Evolutionary conservation across 1,140 invertebrate species (phyloP), one percentile per base, ranked within the genome.

Genomic region (Lepidurus packardi): DNA sequence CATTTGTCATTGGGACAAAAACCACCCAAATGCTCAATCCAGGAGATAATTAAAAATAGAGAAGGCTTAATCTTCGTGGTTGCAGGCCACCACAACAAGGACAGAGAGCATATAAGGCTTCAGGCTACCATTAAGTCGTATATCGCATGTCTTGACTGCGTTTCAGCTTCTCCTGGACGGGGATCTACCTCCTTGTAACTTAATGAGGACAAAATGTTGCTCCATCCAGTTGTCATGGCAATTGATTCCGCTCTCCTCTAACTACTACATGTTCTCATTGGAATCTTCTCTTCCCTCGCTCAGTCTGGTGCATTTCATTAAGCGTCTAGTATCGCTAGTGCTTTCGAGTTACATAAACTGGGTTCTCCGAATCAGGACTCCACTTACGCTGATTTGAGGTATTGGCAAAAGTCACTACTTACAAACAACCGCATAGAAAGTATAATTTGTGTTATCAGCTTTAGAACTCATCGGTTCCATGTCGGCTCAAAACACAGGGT

Each of bases 201-300:
- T 65, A 65, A 65, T 65, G 53, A 21, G 53, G 53, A 65, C 53
- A 65, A 65, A 65, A 65, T 65, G 53, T 65, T 65, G 53, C 16
- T 65, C 21, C 53, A 65, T 1, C 53, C 16, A n/a, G 53, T 65
- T 21, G 53, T 21, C 53, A 65, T 65, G n/a, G 53, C 21, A 65
- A 65, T n/a, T 65, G 53, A 13, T 65, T 65, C 53, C 53, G 53
- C 21, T 13, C 53, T 65, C 1, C 53, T 65, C 53, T 65, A 21
- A n/a, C 10, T 21, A 21, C 21, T 65, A 65, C 16, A n/a, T 65
- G 2, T 13, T 65, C 21, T 65, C 53, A 5, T 6, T 65, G 13
- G 53, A 13, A 7, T 65, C 53, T 6, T 13, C 9, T 16, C 9
- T 65, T n/a, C 16, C 6, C 21, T 65, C n/a, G 16, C 53, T 65